Conservation (phyloP, 1,140 invertebrate species). For the Pararge aegeria region DNA sequence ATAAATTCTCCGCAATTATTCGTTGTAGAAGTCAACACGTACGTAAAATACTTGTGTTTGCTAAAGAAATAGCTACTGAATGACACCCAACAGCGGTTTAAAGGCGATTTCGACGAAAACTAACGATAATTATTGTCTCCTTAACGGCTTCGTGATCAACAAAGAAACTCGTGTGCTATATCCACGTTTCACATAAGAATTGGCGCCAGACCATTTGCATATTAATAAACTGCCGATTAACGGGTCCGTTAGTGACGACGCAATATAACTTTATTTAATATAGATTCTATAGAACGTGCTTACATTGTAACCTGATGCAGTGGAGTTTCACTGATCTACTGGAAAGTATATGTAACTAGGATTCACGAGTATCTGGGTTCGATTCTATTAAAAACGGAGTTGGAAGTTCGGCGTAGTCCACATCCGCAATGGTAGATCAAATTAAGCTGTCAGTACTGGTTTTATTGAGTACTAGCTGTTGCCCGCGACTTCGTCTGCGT, state of each 20-base stretch:
- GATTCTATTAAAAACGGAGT: no score
- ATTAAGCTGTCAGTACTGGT: no score
- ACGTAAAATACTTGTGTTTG: no score
- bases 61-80: neutral
- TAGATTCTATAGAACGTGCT: neutral
- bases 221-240: neutral
- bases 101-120: conserved; percentile 31
- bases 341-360: no score
- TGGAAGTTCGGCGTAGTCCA: no score
- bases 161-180: conserved; percentile 34
- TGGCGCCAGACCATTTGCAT: conserved; percentile 7
- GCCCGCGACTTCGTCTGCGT: no score
- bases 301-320: neutral
- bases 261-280: neutral
- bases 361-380: neutral
- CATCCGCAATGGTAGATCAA: no score
- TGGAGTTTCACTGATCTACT: neutral
- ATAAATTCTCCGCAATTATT: no score
- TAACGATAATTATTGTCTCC: conserved; percentile 55
- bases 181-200: conserved; percentile 37
- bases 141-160: conserved; percentile 56
- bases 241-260: neutral
- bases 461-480: no score
- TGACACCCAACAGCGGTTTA: conserved; percentile 10
- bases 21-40: no score